These are phyloP conservation scores for Spinibarbus caldwelli DNA, from an alignment of 2,797 vertebrate genomes.

Conservation along the genomic window DNA sequence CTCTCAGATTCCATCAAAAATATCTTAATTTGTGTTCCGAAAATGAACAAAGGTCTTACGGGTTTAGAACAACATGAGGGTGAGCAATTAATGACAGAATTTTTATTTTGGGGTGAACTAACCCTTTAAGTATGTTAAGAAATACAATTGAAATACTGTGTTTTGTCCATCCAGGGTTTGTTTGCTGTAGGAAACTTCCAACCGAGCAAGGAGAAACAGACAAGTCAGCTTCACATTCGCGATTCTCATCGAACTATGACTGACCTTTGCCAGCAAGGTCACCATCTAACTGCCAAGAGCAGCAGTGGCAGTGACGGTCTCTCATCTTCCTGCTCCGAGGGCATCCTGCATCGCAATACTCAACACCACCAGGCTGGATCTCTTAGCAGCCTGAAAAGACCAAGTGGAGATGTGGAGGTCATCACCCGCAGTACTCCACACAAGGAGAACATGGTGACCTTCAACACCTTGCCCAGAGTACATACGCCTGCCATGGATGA, in stretches of 20 bases:
- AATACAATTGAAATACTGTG: neutral
- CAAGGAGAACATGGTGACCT: constrained; percentile 91
- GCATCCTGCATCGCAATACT: constrained; percentile 84
- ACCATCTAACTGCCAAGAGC: constrained; percentile 89
- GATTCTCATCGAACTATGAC: constrained; percentile 84
- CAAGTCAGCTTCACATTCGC: constrained; percentile 69
- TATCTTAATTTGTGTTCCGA: no score
- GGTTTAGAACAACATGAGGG: no score
- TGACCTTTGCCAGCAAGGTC: constrained; percentile 88
- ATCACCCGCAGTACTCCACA: constrained; percentile 85
- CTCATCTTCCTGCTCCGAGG: constrained; percentile 82
- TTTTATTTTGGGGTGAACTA: no score
- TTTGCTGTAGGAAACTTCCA: constrained; percentile 97
- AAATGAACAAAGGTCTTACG: no score
- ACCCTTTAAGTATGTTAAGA: neutral
- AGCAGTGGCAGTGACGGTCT: constrained; percentile 80
- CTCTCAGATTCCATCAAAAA: no score
- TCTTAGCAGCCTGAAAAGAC: constrained; percentile 83
- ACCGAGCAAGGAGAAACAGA: constrained; percentile 84
- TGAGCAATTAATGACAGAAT: no score
- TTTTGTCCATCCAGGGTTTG: constrained; percentile 78
- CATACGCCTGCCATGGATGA: constrained; percentile 91
- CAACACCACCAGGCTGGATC: constrained; percentile 78
- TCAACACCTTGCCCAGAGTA: constrained; percentile 94
- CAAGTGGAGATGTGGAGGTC: constrained; percentile 86